phyloP scores from a whole-genome alignment of 1,140 invertebrate species.

The Ridgeia piscesae region DNA sequence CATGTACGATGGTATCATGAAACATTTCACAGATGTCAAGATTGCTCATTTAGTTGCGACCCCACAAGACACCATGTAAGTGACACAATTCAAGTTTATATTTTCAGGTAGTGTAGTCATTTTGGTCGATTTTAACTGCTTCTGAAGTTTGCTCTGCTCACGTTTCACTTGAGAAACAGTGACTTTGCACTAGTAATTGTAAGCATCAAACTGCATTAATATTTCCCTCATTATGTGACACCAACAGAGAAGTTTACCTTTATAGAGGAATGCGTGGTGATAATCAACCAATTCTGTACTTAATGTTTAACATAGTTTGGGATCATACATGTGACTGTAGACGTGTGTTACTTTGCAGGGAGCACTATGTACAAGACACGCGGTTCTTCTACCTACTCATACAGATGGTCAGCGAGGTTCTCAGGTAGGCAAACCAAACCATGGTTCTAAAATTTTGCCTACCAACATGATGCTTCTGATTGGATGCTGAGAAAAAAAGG shows the following conservation, averaged over 20 bases:
- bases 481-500: neutral
- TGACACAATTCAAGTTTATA: neutral
- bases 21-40: neutral
- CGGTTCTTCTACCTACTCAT: neutral
- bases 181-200: too few species aligned
- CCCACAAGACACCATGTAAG: neutral
- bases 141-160: too few species aligned
- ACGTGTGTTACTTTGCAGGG: neutral
- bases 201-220: too few species aligned
- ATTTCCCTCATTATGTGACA: too few species aligned
- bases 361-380: neutral
- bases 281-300: too few species aligned
- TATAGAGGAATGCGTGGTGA: too few species aligned
- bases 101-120: neutral
- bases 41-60: neutral
- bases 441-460: neutral
- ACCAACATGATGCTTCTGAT: neutral
- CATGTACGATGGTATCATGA: neutral
- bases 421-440: neutral
- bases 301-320: too few species aligned
- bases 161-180: too few species aligned
- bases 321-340: too few species aligned
- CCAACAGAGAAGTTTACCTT: too few species aligned
- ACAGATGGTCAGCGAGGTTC: neutral
- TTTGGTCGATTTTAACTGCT: neutral